phyloP scores from a whole-genome alignment of 2,113 vertebrate genomes.

The Heterocephalus glaber region DNA sequence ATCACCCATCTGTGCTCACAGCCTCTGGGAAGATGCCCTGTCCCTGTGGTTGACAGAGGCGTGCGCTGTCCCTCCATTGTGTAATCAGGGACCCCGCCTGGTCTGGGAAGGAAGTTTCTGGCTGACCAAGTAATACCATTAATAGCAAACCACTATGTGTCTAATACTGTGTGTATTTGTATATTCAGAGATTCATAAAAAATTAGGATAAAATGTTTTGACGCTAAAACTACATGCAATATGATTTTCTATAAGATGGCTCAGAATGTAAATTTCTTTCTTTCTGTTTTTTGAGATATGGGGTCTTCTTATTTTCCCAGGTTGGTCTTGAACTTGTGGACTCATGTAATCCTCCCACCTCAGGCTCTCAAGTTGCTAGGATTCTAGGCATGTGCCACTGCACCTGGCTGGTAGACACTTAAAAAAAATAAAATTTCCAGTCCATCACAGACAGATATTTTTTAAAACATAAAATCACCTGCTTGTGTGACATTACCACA shows the following conservation, averaged over 20 bases:
- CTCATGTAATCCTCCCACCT: not conserved
- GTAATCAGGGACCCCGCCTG: not conserved
- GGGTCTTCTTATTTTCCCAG: not conserved
- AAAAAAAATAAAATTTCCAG: not conserved
- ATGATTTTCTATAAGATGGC: constrained; percentile 11
- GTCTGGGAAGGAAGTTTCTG: not conserved
- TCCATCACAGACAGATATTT: not conserved
- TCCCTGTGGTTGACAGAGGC: not conserved
- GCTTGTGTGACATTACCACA: not conserved
- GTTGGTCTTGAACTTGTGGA: not conserved
- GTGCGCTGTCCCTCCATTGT: not conserved
- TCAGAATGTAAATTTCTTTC: not conserved
- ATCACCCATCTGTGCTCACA: not conserved
- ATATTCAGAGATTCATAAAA: not conserved
- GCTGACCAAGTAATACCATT: constrained; percentile 11
- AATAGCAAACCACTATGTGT: not conserved
- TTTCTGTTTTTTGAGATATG: not conserved
- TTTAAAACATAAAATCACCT: constrained; percentile 24
- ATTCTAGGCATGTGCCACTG: not conserved
- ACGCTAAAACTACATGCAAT: not conserved
- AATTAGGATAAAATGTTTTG: constrained; percentile 36
- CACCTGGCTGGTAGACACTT: not conserved
- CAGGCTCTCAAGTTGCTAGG: not conserved
- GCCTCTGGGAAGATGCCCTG: not conserved
- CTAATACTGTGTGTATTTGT: not conserved